Evolutionary conservation across 2,888 invertebrate genomes (phyloP).

Genomic region (Resseliella maxima): DNA sequence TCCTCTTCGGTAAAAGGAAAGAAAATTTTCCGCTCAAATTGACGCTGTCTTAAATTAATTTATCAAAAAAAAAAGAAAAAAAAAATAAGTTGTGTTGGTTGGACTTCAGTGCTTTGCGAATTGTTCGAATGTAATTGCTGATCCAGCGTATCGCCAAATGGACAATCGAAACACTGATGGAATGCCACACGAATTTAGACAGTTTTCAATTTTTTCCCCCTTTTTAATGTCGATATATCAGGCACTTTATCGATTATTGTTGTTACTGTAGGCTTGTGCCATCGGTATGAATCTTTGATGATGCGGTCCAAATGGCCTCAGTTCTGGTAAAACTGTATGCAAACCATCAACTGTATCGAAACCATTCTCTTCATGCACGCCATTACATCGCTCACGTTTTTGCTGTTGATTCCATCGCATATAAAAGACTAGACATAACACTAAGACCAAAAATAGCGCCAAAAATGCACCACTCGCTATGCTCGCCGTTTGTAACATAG

Average conservation of each 20-base stretch:
- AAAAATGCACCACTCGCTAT: conserved; percentile 83
- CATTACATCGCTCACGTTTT: conserved; percentile 62
- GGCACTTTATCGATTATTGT: conserved; percentile 55
- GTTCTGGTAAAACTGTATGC: conserved; percentile 19
- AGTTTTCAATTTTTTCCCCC: background rate
- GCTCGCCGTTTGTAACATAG: conserved; percentile 83
- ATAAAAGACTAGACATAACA: conserved; percentile 71
- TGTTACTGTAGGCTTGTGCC: conserved; percentile 63
- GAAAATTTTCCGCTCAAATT: background rate
- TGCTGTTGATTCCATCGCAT: conserved; percentile 70
- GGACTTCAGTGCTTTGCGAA: background rate
- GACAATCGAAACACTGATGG: conserved; percentile 3
- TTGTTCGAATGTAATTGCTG: background rate
- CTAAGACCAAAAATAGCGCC: conserved; percentile 72
- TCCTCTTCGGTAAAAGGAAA: background rate
- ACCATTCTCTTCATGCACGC: conserved; percentile 33
- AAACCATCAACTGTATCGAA: conserved; percentile 52
- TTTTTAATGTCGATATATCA: background rate
- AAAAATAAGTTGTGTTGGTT: background rate
- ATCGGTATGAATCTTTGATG: conserved; percentile 65
- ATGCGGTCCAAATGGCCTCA: conserved; percentile 67
- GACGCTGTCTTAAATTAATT: background rate
- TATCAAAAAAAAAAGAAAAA: background rate
- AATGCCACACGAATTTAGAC: conserved; percentile 47
- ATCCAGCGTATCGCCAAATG: background rate